These are phyloP conservation scores for Tadarida brasiliensis DNA, from an alignment of 2,797 vertebrate species.

Conservation along the genomic window DNA sequence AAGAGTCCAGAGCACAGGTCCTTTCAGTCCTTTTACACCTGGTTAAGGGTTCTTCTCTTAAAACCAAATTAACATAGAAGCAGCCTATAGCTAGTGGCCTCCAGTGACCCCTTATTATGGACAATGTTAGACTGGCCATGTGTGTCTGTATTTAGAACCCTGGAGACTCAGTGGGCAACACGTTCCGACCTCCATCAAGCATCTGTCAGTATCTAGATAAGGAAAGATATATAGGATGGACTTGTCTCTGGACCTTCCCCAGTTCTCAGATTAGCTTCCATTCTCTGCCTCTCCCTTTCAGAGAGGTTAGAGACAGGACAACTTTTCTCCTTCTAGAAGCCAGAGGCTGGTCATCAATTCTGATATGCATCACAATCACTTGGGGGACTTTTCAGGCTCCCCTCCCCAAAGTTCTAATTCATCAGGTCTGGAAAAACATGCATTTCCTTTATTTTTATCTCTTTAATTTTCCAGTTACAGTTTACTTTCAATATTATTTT, in stretches of 20 bases:
- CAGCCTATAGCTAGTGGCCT: background rate
- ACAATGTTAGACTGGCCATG: background rate
- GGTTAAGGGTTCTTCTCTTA: background rate
- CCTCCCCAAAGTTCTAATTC: background rate
- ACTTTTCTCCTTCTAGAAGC: background rate
- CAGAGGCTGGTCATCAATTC: background rate
- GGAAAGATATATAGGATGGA: background rate
- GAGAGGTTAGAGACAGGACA: background rate
- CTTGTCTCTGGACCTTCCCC: background rate
- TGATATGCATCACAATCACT: background rate
- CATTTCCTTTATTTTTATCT: background rate
- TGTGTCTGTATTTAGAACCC: background rate
- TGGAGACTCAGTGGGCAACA: background rate
- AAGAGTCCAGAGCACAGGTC: background rate
- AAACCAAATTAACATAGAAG: background rate
- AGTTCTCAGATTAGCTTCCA: too few relatives aligned
- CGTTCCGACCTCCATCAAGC: background rate
- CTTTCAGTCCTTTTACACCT: background rate
- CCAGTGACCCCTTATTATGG: background rate
- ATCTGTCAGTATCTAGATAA: background rate
- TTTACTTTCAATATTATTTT: background rate
- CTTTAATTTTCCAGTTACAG: background rate
- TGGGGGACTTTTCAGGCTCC: background rate
- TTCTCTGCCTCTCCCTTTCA: background rate
- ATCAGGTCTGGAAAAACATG: background rate